Percentiles rank a stretch among this genome's conserved stretches.
These are phyloP conservation scores for Drosophila colorata DNA, from an alignment of 2,888 invertebrate genomes.

Conservation along the genomic window DNA sequence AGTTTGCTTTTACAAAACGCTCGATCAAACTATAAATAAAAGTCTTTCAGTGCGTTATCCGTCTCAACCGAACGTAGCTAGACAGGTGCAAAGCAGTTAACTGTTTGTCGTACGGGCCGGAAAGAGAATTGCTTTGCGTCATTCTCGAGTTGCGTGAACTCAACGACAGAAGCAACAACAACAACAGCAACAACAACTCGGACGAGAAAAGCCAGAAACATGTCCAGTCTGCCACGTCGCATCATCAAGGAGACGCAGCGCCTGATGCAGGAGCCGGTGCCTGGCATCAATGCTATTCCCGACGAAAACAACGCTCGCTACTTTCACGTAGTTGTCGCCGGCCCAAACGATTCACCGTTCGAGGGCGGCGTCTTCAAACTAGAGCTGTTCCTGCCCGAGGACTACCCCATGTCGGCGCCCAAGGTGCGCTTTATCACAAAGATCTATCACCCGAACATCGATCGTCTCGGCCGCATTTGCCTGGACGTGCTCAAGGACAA, in stretches of 20 bases:
- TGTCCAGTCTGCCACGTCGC: constrained; percentile 85
- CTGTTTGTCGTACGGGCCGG: not conserved
- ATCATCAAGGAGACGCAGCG: constrained; percentile 98
- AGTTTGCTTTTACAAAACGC: constrained; percentile 47
- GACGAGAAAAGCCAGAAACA: constrained; percentile 86
- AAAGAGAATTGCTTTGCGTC: constrained; percentile 5
- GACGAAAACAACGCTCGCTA: constrained; percentile 97
- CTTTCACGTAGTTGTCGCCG: constrained; percentile 97
- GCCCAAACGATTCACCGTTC: constrained; percentile 97
- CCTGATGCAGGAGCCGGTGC: constrained; percentile 91
- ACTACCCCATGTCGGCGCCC: constrained; percentile 99
- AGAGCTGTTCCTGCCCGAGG: constrained; percentile 98
- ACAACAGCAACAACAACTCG: constrained; percentile 25
- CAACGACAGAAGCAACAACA: constrained; percentile 19
- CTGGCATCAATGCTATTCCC: constrained; percentile 97
- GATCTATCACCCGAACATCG: constrained; percentile 99
- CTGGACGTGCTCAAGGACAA: constrained; percentile 98
- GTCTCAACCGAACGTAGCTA: not conserved
- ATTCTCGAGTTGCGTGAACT: constrained; percentile 21
- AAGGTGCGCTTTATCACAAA: constrained; percentile 99
- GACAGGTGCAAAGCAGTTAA: constrained; percentile 10
- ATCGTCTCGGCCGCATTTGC: constrained; percentile 98
- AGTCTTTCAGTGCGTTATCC: constrained; percentile 1
- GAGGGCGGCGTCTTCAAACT: constrained; percentile 98
- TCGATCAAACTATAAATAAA: constrained; percentile 8